Percentiles rank a stretch among this genome's conserved stretches.
phyloP scores from a whole-genome alignment of 2,888 invertebrate species.

The Lasioglossum pauxillum region DNA sequence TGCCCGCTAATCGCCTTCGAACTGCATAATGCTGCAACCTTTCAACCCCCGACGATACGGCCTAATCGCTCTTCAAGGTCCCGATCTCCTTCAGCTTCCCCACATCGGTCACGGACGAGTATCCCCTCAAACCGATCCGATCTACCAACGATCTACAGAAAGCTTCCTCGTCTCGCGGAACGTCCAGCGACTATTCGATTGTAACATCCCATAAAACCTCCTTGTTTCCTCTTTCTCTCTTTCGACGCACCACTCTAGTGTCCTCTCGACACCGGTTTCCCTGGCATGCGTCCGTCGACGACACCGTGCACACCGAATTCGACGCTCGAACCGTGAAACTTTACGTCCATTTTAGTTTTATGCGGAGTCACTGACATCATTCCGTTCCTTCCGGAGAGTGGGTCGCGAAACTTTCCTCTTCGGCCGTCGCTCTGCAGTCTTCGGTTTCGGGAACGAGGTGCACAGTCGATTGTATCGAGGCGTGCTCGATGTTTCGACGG shows the following conservation, averaged over 20 bases:
- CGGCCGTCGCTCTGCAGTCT: neutral
- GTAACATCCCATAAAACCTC: neutral
- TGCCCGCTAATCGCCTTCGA: neutral
- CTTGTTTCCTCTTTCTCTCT: neutral
- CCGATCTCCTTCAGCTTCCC: neutral
- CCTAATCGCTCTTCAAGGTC: neutral
- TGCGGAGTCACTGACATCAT: neutral
- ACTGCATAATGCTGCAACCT: conserved; percentile 7
- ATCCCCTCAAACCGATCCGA: too few species aligned
- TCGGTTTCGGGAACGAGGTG: neutral
- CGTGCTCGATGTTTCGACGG: neutral
- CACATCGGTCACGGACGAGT: neutral
- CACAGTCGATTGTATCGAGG: neutral
- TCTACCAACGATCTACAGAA: neutral
- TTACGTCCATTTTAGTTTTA: neutral
- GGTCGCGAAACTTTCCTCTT: neutral
- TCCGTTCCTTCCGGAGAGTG: neutral
- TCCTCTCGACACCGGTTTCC: neutral
- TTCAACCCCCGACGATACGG: neutral
- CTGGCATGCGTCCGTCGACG: neutral
- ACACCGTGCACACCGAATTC: neutral
- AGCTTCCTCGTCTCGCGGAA: neutral
- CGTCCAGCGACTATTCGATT: neutral
- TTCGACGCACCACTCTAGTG: neutral
- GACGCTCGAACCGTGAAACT: neutral